These are phyloP conservation scores for Cinclus cinclus DNA, from an alignment of 2,113 vertebrate species.

Conservation along the genomic window DNA sequence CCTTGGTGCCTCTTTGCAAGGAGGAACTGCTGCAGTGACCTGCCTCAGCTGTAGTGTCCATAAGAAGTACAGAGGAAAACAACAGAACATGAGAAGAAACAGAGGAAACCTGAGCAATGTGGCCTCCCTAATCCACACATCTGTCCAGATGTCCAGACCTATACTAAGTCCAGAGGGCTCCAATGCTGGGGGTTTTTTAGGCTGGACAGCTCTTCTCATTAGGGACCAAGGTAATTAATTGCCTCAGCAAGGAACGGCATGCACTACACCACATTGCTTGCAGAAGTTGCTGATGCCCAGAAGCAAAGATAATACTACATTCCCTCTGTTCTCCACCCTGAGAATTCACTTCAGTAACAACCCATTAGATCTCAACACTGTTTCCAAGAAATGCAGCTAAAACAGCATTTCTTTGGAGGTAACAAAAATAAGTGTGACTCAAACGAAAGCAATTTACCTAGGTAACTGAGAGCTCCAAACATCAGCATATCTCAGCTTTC, in stretches of 20 bases:
- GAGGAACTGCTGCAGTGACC: not conserved
- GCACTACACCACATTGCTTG: not conserved
- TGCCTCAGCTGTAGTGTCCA: not conserved
- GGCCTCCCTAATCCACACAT: not conserved
- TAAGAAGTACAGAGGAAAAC: not conserved
- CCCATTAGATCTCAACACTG: conserved; percentile 1
- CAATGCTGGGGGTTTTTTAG: not conserved
- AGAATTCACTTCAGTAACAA: conserved; percentile 36
- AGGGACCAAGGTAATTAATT: conserved; percentile 20
- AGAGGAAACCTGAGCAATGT: not conserved
- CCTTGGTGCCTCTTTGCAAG: not conserved
- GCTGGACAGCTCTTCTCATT: not conserved
- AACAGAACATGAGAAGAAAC: not conserved
- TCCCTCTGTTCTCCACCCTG: not conserved
- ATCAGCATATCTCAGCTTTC: conserved; percentile 46
- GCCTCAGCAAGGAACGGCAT: not conserved
- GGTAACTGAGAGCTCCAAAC: conserved; percentile 32
- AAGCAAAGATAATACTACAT: conserved; percentile 19
- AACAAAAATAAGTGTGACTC: conserved; percentile 63
- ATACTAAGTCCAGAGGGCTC: not conserved
- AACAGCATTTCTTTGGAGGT: conserved; percentile 53
- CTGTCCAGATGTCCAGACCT: not conserved
- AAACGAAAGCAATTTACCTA: conserved; percentile 51
- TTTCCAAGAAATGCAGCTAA: conserved; percentile 49
- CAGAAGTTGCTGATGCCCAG: conserved; percentile 38